Evolutionary conservation across 2,888 invertebrate genomes (phyloP).

Genomic region (Sipha maydis): DNA sequence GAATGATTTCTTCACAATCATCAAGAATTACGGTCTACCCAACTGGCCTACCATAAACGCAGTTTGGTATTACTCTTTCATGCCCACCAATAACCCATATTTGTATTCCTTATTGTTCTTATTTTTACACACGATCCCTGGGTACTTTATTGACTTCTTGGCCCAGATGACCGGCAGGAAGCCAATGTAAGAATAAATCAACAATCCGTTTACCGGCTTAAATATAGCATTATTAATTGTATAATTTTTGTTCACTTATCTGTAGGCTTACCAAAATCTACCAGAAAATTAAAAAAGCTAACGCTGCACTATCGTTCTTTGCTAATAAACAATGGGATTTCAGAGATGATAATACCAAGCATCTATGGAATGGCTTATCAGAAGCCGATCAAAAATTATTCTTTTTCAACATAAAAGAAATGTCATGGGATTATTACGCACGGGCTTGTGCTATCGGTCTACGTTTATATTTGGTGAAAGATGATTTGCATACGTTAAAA

Average conservation of each 20-base stretch:
- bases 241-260: not conserved
- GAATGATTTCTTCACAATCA: slow-evolving; percentile 74
- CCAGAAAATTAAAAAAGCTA: slow-evolving; percentile 69
- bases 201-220: not conserved
- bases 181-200: slow-evolving; percentile 64
- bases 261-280: slow-evolving; percentile 70
- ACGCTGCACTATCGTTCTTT: slow-evolving; percentile 70
- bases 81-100: slow-evolving; percentile 63
- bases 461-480: slow-evolving; percentile 70
- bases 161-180: slow-evolving; percentile 63
- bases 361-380: slow-evolving; percentile 66
- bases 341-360: slow-evolving; percentile 67
- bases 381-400: slow-evolving; percentile 67
- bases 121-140: slow-evolving; percentile 65
- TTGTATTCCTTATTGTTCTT: slow-evolving; percentile 64
- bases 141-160: slow-evolving; percentile 64
- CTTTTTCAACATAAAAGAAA: slow-evolving; percentile 69
- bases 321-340: slow-evolving; percentile 70
- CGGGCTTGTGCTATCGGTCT: slow-evolving; percentile 70
- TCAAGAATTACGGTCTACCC: slow-evolving; percentile 71
- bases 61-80: slow-evolving; percentile 65
- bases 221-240: not conserved
- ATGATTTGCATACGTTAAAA: slow-evolving; percentile 68
- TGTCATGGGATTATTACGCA: slow-evolving; percentile 70
- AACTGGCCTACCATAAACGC: slow-evolving; percentile 74